A percentile compares a stretch with the other conserved stretches of the same genome.
Evolutionary conservation across 2,888 invertebrate species (phyloP).

Genomic region (Drosophila paracracens): DNA sequence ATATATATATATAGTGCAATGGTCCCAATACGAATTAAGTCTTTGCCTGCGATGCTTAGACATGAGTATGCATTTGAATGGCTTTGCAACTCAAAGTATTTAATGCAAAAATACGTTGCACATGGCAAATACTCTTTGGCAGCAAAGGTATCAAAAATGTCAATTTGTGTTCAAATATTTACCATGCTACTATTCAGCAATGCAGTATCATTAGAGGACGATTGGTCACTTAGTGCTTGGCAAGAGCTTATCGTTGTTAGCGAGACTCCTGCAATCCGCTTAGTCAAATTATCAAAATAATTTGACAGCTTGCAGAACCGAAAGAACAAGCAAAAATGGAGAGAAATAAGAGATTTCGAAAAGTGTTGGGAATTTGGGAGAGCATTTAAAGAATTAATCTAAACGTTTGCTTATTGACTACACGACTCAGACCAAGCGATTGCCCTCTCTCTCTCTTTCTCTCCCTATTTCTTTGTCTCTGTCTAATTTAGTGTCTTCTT

Average conservation of each 20-base stretch:
- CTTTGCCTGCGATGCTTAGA: not conserved
- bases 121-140: not conserved
- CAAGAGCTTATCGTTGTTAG: slow-evolving; percentile 4
- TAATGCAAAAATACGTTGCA: not conserved
- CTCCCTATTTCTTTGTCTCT: slow-evolving; percentile 23
- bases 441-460: not conserved
- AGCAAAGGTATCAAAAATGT: not conserved
- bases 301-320: slow-evolving; percentile 25
- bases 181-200: not conserved
- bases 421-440: not conserved
- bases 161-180: not conserved
- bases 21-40: not conserved
- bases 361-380: slow-evolving; percentile 51
- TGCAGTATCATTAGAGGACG: not conserved
- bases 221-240: not conserved
- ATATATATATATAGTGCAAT: not conserved
- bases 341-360: slow-evolving; percentile 31
- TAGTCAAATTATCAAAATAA: slow-evolving; percentile 38
- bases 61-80: not conserved
- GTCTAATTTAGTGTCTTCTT: slow-evolving; percentile 38
- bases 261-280: slow-evolving; percentile 23
- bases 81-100: not conserved
- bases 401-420: slow-evolving; percentile 41
- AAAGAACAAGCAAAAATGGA: not conserved
- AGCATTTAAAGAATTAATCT: slow-evolving; percentile 45